Conservation (phyloP, 1,140 invertebrate species). For the Bombus confusus region DNA sequence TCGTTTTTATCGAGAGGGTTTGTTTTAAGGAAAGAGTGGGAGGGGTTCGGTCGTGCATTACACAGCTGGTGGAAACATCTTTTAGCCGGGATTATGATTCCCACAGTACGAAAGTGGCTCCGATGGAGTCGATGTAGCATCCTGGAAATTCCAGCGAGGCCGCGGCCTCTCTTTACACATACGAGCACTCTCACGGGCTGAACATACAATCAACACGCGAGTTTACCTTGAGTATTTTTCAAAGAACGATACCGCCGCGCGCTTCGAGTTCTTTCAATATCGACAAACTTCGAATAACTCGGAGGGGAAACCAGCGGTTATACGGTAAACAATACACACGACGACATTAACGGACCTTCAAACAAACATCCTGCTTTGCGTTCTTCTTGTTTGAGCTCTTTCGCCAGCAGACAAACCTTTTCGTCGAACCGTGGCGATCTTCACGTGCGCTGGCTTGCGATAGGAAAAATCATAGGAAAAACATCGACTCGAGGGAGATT, state of each 20-base stretch:
- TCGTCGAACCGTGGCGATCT: slow-evolving; percentile 2
- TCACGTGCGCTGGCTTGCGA: background rate
- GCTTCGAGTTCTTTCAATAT: slow-evolving; percentile 65
- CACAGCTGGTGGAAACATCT: slow-evolving; percentile 59
- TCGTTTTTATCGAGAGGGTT: slow-evolving; percentile 21
- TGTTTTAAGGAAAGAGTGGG: slow-evolving; percentile 31
- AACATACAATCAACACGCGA: slow-evolving; percentile 70
- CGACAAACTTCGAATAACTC: slow-evolving; percentile 62
- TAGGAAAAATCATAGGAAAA: background rate
- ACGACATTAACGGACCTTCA: slow-evolving; percentile 73
- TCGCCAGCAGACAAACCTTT: slow-evolving; percentile 18
- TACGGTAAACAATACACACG: slow-evolving; percentile 72
- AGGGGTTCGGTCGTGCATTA: slow-evolving; percentile 15
- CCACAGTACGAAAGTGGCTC: slow-evolving; percentile 65
- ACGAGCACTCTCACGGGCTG: slow-evolving; percentile 62
- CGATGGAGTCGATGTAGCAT: slow-evolving; percentile 64
- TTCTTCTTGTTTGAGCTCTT: slow-evolving; percentile 64
- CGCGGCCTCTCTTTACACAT: slow-evolving; percentile 60
- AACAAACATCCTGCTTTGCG: slow-evolving; percentile 73
- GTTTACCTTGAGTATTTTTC: slow-evolving; percentile 73
- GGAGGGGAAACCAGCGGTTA: slow-evolving; percentile 59
- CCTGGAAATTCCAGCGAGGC: slow-evolving; percentile 67
- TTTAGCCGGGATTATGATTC: slow-evolving; percentile 62
- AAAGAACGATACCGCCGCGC: slow-evolving; percentile 71
- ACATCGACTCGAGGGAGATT: background rate